These are phyloP conservation scores for Steinernema khuongi DNA, from an alignment of 1,140 invertebrate genomes.

Conservation along the genomic window DNA sequence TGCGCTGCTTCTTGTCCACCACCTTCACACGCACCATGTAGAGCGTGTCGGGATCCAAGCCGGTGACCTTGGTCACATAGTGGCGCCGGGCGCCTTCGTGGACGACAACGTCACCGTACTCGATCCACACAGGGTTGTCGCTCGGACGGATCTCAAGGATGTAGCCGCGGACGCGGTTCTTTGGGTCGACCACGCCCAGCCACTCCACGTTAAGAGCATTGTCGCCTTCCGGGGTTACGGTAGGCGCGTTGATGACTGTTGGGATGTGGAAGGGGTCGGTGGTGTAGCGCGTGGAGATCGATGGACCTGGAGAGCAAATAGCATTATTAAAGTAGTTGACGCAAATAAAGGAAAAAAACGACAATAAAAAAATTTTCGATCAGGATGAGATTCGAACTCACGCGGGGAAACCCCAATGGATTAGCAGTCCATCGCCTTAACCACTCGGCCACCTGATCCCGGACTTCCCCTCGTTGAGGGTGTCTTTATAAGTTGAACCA, in stretches of 20 bases:
- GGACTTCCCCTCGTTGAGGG: too few species aligned
- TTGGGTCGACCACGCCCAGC: slow-evolving; percentile 51
- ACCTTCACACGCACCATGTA: slow-evolving; percentile 57
- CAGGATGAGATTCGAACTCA: slow-evolving; percentile 54
- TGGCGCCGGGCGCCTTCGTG: slow-evolving; percentile 50
- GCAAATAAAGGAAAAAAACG: too few species aligned
- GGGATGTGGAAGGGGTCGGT: slow-evolving; percentile 57
- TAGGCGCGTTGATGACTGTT: slow-evolving; percentile 43
- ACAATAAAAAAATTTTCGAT: slow-evolving; percentile 39
- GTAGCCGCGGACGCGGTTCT: slow-evolving; percentile 54
- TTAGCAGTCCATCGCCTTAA: slow-evolving; percentile 51
- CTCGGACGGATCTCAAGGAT: slow-evolving; percentile 52
- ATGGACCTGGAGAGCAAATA: too few species aligned
- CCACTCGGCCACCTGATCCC: slow-evolving; percentile 50
- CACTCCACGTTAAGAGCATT: slow-evolving; percentile 54
- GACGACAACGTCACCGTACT: slow-evolving; percentile 43
- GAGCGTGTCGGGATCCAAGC: slow-evolving; percentile 54
- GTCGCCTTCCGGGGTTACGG: slow-evolving; percentile 53
- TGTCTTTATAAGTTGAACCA: too few species aligned
- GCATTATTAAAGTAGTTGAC: too few species aligned
- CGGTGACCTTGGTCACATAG: slow-evolving; percentile 47
- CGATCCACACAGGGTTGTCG: slow-evolving; percentile 50
- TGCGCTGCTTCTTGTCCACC: slow-evolving; percentile 49
- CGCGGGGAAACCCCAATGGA: slow-evolving; percentile 54
- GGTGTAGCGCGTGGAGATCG: slow-evolving; percentile 54